Evolutionary conservation across 1,140 invertebrate genomes (phyloP).

Genomic region (Pogonomyrmex barbatus): DNA sequence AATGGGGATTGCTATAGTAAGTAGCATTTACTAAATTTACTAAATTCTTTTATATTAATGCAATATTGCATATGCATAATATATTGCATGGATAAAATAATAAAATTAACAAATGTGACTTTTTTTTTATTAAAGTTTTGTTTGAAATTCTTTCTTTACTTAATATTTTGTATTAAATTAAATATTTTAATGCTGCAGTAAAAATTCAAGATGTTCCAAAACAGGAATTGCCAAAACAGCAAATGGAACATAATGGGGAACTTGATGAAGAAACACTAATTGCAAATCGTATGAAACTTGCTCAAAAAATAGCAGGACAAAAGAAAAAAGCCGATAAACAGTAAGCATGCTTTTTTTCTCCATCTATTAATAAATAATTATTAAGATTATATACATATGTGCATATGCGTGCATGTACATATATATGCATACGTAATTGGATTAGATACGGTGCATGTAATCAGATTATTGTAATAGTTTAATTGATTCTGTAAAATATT

Average conservation of each 20-base stretch:
- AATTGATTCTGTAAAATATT: neutral
- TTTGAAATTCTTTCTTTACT: neutral
- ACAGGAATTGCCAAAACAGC: conserved; percentile 79
- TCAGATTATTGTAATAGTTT: neutral
- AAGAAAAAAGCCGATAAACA: conserved; percentile 87
- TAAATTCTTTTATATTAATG: conserved; percentile 5
- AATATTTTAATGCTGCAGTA: conserved; percentile 77
- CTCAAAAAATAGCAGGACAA: conserved; percentile 89
- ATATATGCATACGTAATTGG: no score
- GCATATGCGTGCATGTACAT: no score
- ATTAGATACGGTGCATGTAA: no score
- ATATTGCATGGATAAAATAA: neutral
- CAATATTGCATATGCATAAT: neutral
- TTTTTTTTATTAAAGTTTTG: neutral
- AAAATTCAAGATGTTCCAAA: conserved; percentile 88
- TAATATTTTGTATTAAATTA: conserved; percentile 5
- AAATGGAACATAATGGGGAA: conserved; percentile 82
- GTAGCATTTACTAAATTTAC: conserved; percentile 58
- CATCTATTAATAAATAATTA: neutral
- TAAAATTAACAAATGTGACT: conserved; percentile 2
- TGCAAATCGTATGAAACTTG: conserved; percentile 90
- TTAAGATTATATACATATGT: neutral
- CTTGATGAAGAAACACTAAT: conserved; percentile 88
- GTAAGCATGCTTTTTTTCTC: conserved; percentile 79
- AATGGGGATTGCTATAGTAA: conserved; percentile 78